phyloP scores from a whole-genome alignment of 1,140 invertebrate genomes.

The Colletes latitarsis region DNA sequence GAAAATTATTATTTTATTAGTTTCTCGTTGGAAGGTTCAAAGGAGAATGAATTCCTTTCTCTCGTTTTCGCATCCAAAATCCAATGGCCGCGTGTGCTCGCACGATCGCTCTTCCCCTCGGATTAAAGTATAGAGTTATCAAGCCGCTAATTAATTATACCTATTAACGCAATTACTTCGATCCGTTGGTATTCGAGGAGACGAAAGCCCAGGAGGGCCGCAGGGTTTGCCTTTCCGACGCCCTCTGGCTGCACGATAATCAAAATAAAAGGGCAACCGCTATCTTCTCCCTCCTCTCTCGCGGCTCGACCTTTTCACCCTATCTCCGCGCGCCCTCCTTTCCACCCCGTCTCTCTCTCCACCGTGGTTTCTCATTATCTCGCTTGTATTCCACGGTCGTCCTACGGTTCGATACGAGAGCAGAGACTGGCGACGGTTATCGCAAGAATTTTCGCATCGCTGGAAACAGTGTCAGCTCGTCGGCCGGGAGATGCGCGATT shows the following conservation, averaged over 20 bases:
- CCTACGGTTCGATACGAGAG: neutral
- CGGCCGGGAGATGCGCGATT: neutral
- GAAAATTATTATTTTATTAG: too few species aligned
- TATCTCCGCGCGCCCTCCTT: slow-evolving; percentile 11
- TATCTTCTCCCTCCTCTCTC: neutral
- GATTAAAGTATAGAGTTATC: slow-evolving; percentile 15
- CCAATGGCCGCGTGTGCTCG: neutral
- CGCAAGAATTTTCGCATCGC: neutral
- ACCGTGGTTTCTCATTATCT: slow-evolving; percentile 26
- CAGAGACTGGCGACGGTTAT: neutral
- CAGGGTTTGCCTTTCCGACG: too few species aligned
- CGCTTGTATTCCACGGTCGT: slow-evolving; percentile 16
- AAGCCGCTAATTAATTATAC: slow-evolving; percentile 35
- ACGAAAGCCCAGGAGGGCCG: neutral
- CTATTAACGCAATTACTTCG: slow-evolving; percentile 38
- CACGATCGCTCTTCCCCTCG: too few species aligned
- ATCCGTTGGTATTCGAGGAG: slow-evolving; percentile 4
- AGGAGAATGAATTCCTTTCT: neutral
- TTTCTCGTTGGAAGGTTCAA: too few species aligned
- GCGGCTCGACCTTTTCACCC: slow-evolving; percentile 15
- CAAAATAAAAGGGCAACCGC: slow-evolving; percentile 27
- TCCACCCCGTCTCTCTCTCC: neutral
- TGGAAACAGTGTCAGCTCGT: neutral
- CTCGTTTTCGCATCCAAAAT: neutral
- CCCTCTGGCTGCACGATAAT: slow-evolving; percentile 9